Percentiles rank a stretch among this genome's conserved stretches.
Conservation (phyloP, 92 coral and sea anemone genomes). For the Zoanthus solanderi region DNA sequence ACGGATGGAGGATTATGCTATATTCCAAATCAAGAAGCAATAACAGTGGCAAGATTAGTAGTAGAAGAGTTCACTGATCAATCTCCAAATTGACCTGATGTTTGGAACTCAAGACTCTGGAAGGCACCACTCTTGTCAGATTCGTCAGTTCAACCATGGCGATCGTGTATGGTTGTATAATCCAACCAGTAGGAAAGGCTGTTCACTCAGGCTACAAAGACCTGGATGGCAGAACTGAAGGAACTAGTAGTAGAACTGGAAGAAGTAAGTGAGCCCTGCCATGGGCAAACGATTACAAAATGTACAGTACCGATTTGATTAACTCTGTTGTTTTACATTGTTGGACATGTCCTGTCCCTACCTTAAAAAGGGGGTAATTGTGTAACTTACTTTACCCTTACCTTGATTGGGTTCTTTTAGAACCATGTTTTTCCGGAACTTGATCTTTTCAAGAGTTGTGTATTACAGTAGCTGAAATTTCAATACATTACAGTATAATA, state of each 20-base stretch:
- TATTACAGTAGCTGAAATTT: no score
- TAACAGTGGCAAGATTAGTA: not conserved
- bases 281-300: not conserved
- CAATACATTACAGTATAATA: no score
- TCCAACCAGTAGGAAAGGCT: conserved; percentile 45
- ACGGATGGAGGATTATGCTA: conserved; percentile 52
- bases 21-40: conserved; percentile 33
- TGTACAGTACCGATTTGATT: not conserved
- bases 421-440: no score
- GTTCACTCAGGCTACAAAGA: not conserved
- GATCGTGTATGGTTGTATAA: conserved; percentile 60
- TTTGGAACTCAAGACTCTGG: not conserved
- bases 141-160: conserved; percentile 31
- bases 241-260: no score
- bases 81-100: conserved; percentile 38
- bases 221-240: no score
- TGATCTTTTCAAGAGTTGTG: no score
- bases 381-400: no score
- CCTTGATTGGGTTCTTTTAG: no score
- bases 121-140: not conserved
- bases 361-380: no score
- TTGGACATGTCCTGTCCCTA: no score
- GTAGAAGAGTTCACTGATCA: not conserved
- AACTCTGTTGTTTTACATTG: not conserved
- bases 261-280: no score